Conservation (phyloP, 2,888 invertebrate species). For the Eupithecia centaureata region DNA sequence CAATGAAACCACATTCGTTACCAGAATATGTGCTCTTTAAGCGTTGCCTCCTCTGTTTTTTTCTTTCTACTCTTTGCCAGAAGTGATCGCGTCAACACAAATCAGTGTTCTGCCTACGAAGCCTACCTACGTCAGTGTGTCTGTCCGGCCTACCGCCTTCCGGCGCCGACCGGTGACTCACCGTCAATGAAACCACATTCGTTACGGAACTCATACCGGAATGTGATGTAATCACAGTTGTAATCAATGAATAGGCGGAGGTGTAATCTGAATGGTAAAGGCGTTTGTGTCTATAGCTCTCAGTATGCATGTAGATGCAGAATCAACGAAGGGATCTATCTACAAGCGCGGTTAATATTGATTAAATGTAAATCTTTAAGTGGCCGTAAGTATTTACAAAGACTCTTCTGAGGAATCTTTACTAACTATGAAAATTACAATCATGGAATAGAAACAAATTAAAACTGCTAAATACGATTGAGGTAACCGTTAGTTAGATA, state of each 20-base stretch:
- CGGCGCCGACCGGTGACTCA: slow-evolving; percentile 36
- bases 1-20: slow-evolving; percentile 28
- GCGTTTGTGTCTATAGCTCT: slow-evolving; percentile 1
- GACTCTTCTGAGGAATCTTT: too few species aligned
- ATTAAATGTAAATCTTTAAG: too few species aligned
- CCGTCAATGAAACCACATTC: slow-evolving; percentile 29
- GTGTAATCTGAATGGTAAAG: slow-evolving; percentile 10
- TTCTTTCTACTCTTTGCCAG: slow-evolving; percentile 14
- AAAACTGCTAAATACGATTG: too few species aligned
- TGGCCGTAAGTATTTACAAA: too few species aligned
- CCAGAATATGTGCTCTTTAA: neutral
- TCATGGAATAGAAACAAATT: too few species aligned
- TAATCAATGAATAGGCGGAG: neutral
- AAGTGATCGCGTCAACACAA: slow-evolving; percentile 25
- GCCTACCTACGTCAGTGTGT: slow-evolving; percentile 36
- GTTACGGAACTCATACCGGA: slow-evolving; percentile 20
- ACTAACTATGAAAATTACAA: too few species aligned
- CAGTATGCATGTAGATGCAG: neutral
- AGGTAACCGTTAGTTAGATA: too few species aligned
- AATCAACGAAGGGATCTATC: neutral
- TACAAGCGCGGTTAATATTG: too few species aligned
- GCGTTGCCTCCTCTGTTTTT: neutral
- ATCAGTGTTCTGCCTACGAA: slow-evolving; percentile 33
- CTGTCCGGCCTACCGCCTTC: slow-evolving; percentile 32
- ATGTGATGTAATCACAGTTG: slow-evolving; percentile 4